These are phyloP conservation scores for Holacanthella duospinosa DNA, from an alignment of 2,888 invertebrate species.

Conservation along the genomic window DNA sequence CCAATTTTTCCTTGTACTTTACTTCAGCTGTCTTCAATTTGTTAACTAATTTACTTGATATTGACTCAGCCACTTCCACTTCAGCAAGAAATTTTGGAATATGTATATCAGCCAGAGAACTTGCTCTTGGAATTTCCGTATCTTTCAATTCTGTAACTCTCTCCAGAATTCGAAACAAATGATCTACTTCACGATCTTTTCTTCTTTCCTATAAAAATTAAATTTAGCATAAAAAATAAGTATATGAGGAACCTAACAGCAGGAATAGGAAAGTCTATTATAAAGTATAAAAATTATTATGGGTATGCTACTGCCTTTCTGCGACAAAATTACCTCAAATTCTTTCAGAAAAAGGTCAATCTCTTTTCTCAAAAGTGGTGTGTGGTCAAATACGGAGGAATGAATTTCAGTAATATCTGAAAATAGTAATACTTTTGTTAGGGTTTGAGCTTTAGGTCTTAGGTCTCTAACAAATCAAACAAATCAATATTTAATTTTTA, in stretches of 20 bases:
- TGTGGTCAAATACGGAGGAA: slow-evolving; percentile 74
- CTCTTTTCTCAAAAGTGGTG: slow-evolving; percentile 75
- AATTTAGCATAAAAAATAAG: slow-evolving; percentile 15
- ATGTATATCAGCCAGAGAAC: slow-evolving; percentile 51
- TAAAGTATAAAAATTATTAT: not conserved
- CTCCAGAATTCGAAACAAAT: slow-evolving; percentile 64
- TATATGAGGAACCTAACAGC: not conserved
- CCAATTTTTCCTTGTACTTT: slow-evolving; percentile 39
- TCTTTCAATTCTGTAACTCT: slow-evolving; percentile 66
- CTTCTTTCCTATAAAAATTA: slow-evolving; percentile 54
- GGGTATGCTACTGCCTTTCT: too few relatives aligned
- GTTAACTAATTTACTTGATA: slow-evolving; percentile 27
- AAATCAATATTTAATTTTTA: not conserved
- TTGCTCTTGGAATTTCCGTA: slow-evolving; percentile 58
- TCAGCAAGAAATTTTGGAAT: slow-evolving; percentile 55
- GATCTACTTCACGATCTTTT: slow-evolving; percentile 66
- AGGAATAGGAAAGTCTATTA: not conserved
- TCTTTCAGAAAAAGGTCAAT: slow-evolving; percentile 70
- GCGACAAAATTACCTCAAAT: slow-evolving; percentile 59
- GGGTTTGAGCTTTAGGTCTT: too few relatives aligned
- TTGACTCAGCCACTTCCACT: slow-evolving; percentile 50
- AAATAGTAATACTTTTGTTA: too few relatives aligned
- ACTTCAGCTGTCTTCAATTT: slow-evolving; percentile 22
- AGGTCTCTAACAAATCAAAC: not conserved
- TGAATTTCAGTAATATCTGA: slow-evolving; percentile 72